Conservation (phyloP, 2,888 invertebrate genomes). For the Scaptomyza parva region DNA sequence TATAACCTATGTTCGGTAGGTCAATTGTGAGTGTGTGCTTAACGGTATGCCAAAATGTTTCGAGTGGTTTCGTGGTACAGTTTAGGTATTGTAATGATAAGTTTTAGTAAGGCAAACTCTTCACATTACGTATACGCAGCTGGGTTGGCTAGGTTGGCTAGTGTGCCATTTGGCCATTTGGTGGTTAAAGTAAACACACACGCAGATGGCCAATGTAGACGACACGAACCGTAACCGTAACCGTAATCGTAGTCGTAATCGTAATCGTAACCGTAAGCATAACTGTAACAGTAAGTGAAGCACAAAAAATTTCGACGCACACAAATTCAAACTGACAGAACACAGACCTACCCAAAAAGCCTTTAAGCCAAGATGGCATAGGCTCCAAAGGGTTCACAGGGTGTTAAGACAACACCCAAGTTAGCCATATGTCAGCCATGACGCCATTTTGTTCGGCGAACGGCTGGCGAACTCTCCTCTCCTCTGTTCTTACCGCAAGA, state of each 20-base stretch:
- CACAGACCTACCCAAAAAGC: slow-evolving; percentile 48
- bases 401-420: slow-evolving; percentile 16
- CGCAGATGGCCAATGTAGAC: too few relatives aligned
- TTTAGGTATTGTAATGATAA: too few relatives aligned
- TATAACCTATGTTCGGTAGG: not conserved
- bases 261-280: slow-evolving; percentile 2
- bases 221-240: too few relatives aligned
- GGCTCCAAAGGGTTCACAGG: slow-evolving; percentile 1
- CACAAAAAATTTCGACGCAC: slow-evolving; percentile 33
- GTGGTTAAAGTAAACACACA: too few relatives aligned
- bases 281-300: slow-evolving; percentile 7
- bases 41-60: too few relatives aligned
- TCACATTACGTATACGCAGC: too few relatives aligned
- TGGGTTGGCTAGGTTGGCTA: too few relatives aligned
- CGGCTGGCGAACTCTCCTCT: slow-evolving; percentile 18
- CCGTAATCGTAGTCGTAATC: not conserved
- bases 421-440: slow-evolving; percentile 57
- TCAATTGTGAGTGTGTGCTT: too few relatives aligned
- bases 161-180: not conserved
- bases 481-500: slow-evolving; percentile 51
- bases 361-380: slow-evolving; percentile 47
- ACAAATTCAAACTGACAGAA: slow-evolving; percentile 70
- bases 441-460: slow-evolving; percentile 37
- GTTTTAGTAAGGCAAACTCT: too few relatives aligned
- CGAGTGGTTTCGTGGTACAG: too few relatives aligned